Conservation (phyloP, 2,888 invertebrate species). For the Anarsia innoxiella region DNA sequence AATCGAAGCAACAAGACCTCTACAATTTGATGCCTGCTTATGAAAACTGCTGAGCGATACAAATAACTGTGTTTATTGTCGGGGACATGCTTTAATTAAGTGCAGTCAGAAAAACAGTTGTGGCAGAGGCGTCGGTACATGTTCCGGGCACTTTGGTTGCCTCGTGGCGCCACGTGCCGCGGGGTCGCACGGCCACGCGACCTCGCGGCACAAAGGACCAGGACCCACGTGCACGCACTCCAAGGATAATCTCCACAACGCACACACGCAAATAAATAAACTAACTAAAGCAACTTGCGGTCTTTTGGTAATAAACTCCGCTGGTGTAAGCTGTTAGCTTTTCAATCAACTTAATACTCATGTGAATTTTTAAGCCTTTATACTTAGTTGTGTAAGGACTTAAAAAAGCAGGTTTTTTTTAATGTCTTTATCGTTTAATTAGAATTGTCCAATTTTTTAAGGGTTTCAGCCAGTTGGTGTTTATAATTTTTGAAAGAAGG, state of each 20-base stretch:
- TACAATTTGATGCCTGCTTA: neutral
- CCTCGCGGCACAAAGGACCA: slow-evolving; percentile 23
- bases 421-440: too few species aligned
- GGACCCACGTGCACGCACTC: slow-evolving; percentile 30
- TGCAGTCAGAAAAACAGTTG: slow-evolving; percentile 59
- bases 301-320: slow-evolving; percentile 32
- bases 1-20: too few species aligned
- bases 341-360: slow-evolving; percentile 44
- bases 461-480: too few species aligned
- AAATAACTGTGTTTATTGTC: slow-evolving; percentile 34
- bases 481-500: too few species aligned
- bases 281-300: slow-evolving; percentile 47
- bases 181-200: slow-evolving; percentile 15
- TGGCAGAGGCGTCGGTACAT: slow-evolving; percentile 51
- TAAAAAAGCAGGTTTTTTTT: too few species aligned
- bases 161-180: slow-evolving; percentile 37
- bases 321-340: too few species aligned
- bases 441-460: too few species aligned
- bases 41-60: slow-evolving; percentile 8
- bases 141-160: slow-evolving; percentile 53
- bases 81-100: slow-evolving; percentile 64
- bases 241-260: slow-evolving; percentile 52
- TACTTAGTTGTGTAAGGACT: too few species aligned
- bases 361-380: too few species aligned
- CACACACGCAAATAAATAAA: slow-evolving; percentile 70